Evolutionary conservation across 2,888 invertebrate species (phyloP).

Genomic region (Thumatha senex): DNA sequence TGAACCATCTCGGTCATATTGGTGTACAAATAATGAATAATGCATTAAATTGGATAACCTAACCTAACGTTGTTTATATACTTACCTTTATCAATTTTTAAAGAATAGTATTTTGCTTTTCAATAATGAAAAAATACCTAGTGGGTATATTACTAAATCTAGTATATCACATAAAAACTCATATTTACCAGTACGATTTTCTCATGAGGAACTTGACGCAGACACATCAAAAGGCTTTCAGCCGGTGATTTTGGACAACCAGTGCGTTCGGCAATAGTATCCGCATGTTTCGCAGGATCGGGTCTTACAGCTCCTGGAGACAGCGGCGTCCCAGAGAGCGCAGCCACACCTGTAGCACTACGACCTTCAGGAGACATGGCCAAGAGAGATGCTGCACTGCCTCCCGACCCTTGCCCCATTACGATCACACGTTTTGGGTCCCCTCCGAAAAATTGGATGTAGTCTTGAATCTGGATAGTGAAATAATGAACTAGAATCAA

Average conservation of each 20-base stretch:
- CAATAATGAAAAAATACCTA: too few species aligned
- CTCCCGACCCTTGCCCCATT: constrained; percentile 91
- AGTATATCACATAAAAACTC: not conserved
- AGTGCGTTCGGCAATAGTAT: constrained; percentile 84
- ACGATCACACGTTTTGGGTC: constrained; percentile 88
- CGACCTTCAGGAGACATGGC: constrained; percentile 86
- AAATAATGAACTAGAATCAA: too few species aligned
- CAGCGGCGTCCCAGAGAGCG: constrained; percentile 89
- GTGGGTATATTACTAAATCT: too few species aligned
- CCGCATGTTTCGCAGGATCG: constrained; percentile 84
- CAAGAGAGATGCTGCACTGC: constrained; percentile 88
- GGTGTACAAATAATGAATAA: too few species aligned
- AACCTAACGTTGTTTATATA: too few species aligned
- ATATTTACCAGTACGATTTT: constrained; percentile 61
- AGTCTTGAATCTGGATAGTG: constrained; percentile 78
- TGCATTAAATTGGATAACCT: too few species aligned
- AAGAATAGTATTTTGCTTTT: too few species aligned
- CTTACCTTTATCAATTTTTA: too few species aligned
- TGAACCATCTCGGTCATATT: too few species aligned
- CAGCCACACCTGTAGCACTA: constrained; percentile 85
- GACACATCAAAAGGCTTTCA: constrained; percentile 86
- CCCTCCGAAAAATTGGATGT: constrained; percentile 90
- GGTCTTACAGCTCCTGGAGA: constrained; percentile 88
- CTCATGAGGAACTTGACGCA: constrained; percentile 80
- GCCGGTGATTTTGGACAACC: constrained; percentile 84